A percentile compares a stretch with the other conserved stretches of the same genome.
phyloP scores from a whole-genome alignment of 2,797 vertebrate species.

The Coracias cyanogaster region DNA sequence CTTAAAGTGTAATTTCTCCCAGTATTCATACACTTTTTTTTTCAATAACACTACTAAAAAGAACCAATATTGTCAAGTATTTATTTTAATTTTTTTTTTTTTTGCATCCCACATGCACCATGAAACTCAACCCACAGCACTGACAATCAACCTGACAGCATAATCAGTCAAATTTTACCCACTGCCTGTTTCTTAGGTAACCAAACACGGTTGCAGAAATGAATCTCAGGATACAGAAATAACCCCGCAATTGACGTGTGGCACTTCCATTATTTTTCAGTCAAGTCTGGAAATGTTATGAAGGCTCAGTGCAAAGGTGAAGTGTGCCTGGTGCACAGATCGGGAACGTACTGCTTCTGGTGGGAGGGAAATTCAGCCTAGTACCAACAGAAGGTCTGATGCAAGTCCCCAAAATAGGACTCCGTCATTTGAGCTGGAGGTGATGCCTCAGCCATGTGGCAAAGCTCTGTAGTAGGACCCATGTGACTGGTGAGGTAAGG shows the following conservation, averaged over 20 bases:
- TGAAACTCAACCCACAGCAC: conserved; percentile 32
- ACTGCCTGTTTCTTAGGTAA: conserved; percentile 59
- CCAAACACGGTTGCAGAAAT: neutral
- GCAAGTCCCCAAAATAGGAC: neutral
- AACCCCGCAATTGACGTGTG: neutral
- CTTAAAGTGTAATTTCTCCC: neutral
- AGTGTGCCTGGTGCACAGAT: neutral
- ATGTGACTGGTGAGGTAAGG: neutral
- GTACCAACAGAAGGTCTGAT: neutral
- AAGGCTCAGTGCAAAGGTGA: neutral
- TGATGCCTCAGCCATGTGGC: neutral
- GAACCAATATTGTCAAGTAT: conserved; percentile 3
- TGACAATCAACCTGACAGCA: conserved; percentile 73
- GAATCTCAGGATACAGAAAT: neutral
- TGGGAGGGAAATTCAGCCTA: neutral
- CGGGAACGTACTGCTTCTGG: neutral
- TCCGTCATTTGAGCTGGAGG: neutral
- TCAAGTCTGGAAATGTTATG: neutral
- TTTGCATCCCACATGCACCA: neutral
- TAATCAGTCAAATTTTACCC: conserved; percentile 55
- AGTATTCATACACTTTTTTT: neutral
- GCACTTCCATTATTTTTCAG: neutral
- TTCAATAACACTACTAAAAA: neutral
- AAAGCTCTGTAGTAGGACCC: neutral
- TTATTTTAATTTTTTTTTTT: conserved; percentile 48